These are phyloP conservation scores for Barypeithes pellucidus DNA, from an alignment of 2,888 invertebrate species.

Conservation along the genomic window DNA sequence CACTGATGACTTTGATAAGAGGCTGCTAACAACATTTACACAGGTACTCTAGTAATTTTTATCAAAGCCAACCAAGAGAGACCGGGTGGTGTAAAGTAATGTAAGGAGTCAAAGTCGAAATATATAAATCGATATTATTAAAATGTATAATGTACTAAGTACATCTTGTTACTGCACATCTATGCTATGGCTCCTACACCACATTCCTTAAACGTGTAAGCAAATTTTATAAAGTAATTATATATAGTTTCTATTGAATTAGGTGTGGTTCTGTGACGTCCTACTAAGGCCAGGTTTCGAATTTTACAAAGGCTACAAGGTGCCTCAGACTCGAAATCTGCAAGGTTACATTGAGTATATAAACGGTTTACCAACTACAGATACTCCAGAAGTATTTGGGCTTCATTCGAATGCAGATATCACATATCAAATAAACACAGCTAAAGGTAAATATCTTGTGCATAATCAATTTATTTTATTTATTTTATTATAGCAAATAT, in stretches of 20 bases:
- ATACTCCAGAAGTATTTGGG: constrained; percentile 97
- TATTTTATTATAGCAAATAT: no score
- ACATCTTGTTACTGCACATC: no score
- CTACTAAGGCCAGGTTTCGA: constrained; percentile 91
- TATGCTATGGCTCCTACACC: no score
- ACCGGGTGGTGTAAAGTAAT: neutral
- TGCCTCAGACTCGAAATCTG: constrained; percentile 87
- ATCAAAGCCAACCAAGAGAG: neutral
- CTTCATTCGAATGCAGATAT: constrained; percentile 97
- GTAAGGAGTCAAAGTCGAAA: neutral
- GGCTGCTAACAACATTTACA: constrained; percentile 93
- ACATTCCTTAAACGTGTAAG: no score
- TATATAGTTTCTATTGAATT: constrained; percentile 11
- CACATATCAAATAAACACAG: constrained; percentile 97
- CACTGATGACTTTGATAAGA: constrained; percentile 97
- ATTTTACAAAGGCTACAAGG: constrained; percentile 94
- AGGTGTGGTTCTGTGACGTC: constrained; percentile 95
- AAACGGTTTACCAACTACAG: constrained; percentile 86
- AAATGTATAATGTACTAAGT: neutral
- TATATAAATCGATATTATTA: no score
- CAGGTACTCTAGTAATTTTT: constrained; percentile 69
- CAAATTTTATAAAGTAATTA: no score
- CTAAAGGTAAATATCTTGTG: constrained; percentile 82
- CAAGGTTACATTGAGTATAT: constrained; percentile 90
- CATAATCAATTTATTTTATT: no score